phyloP scores from a whole-genome alignment of 1,140 invertebrate species.

The Drosophila punjabiensis region DNA sequence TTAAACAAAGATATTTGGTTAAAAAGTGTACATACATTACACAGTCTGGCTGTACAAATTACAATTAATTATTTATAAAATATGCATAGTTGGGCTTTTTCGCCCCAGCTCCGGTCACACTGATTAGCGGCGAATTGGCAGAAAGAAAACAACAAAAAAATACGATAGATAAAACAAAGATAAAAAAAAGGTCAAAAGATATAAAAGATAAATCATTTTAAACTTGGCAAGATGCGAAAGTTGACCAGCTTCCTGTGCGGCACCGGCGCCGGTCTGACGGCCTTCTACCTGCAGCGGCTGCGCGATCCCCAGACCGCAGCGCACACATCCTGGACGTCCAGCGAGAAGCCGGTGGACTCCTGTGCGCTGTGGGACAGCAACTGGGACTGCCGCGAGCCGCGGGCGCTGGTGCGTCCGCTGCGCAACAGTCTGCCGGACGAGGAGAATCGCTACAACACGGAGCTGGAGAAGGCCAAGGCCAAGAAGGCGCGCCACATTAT shows the following conservation, averaged over 20 bases:
- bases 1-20: too few species aligned
- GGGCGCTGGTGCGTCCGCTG: constrained; percentile 89
- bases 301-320: constrained; percentile 55
- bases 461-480: constrained; percentile 88
- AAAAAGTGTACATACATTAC: too few species aligned
- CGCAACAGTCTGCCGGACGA: constrained; percentile 86
- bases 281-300: constrained; percentile 67
- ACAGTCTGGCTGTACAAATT: too few species aligned
- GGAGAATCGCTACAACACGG: constrained; percentile 88
- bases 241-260: constrained; percentile 72
- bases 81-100: neutral
- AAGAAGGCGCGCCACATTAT: constrained; percentile 94
- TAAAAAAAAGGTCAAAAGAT: neutral
- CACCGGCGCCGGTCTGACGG: constrained; percentile 68
- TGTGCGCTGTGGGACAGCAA: constrained; percentile 92
- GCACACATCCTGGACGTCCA: constrained; percentile 88
- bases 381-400: constrained; percentile 94
- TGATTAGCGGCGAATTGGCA: constrained; percentile 7
- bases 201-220: neutral
- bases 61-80: too few species aligned
- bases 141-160: neutral
- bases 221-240: constrained; percentile 56
- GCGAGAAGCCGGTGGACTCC: constrained; percentile 87
- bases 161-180: constrained; percentile 2
- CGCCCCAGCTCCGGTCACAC: constrained; percentile 2